Base-by-base conservation (phyloP, 2,797 vertebrate genomes). In the Tadarida brasiliensis region DNA sequence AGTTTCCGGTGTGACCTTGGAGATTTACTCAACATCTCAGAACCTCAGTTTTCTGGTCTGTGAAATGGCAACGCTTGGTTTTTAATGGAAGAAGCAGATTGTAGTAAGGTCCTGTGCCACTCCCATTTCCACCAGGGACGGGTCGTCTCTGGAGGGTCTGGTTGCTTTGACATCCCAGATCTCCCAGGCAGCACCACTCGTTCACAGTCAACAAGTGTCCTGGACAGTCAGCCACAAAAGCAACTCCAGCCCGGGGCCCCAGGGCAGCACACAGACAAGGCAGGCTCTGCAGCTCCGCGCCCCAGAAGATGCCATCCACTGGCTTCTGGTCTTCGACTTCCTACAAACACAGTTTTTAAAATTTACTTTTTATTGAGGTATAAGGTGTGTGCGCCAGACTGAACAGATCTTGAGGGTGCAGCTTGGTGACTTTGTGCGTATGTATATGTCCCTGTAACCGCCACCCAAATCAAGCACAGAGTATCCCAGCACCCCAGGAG, bases 1-100 rank as follows among this genome's bases (percentile, higher is more conserved):
- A 78, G 63, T 49, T 74, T 85, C 74, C 80, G 19, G 11, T 2
- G 5, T 96, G 87, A 97, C 94, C 87, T 95, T 97, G 87, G 86
- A 17, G 0, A 0, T 47, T 96, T 0, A 0, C 3, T 15, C 47
- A 82, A 47, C 90, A 33, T 9, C 78, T 68, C 20, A 1, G 35
- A 49, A 35, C 26, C 47, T 4, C 26, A 44, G 73, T 94, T 76
- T 86, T 26, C n/a, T 17, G 0, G 3, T 17, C 68, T 87, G 77
- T 73, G 90, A 88, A 87, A 80, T 65, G 70, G 39, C 30, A 73
- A 59, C 39, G 10, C 19, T 10, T 56, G 19, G 17, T 35, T 28
- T 81, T 67, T 68, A 49, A 28, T 0, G 51, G 44, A 26, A 49
- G 11, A 83, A 70, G 28, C 0, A 33, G n/a, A 20, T 20, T 54